A percentile compares a stretch with the other conserved stretches of the same genome.
These are phyloP conservation scores for Etia nguti DNA, from an alignment of 2,113 vertebrate species.

Conservation along the genomic window DNA sequence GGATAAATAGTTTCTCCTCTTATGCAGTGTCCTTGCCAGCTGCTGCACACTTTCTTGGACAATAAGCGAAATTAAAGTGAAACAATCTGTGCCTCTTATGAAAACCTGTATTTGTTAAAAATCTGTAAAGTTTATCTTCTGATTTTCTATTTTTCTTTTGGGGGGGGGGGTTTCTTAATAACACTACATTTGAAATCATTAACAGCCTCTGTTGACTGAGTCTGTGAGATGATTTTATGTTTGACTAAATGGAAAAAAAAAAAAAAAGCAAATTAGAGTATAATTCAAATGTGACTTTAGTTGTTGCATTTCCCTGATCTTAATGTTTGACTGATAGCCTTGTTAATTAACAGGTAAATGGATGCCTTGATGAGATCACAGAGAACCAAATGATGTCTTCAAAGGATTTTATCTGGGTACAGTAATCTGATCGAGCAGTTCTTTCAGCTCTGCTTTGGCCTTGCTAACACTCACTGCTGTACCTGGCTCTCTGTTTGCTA, in stretches of 20 bases:
- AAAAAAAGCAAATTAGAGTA: accelerated
- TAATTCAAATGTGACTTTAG: not conserved
- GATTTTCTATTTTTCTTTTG: not conserved
- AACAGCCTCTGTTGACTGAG: not conserved
- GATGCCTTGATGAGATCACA: constrained; percentile 77
- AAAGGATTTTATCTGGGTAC: constrained; percentile 82
- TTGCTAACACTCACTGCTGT: constrained; percentile 26
- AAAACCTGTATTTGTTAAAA: not conserved
- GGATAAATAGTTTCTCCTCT: not conserved
- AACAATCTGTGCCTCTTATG: not conserved
- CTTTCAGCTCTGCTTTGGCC: constrained; percentile 17
- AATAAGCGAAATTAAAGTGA: not conserved
- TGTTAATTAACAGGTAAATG: constrained; percentile 86
- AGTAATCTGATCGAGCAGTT: constrained; percentile 68
- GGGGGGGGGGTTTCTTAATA: no score
- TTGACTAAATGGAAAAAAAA: not conserved
- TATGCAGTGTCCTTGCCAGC: not conserved
- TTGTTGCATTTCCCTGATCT: not conserved
- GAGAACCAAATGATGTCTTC: constrained; percentile 69
- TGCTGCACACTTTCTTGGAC: not conserved
- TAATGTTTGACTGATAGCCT: constrained; percentile 25
- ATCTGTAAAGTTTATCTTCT: not conserved
- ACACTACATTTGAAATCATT: not conserved
- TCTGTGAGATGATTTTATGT: not conserved
- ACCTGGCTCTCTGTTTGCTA: not conserved